phyloP scores from a whole-genome alignment of 2,888 invertebrate species.

The Lasioglossum figueresi region DNA sequence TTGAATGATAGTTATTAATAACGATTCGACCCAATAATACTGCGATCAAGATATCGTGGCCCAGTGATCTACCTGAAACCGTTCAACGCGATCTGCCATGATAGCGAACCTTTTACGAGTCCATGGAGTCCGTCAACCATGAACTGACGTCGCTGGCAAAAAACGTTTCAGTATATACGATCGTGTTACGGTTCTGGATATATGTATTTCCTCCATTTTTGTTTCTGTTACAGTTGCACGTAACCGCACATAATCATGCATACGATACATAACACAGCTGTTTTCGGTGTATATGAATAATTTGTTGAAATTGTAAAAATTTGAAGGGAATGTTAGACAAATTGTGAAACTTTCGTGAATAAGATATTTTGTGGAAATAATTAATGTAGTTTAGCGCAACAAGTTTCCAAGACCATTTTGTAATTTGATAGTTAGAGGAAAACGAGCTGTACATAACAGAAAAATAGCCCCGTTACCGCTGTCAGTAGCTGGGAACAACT shows the following conservation, averaged over 20 bases:
- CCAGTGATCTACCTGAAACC: neutral
- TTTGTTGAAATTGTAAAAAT: neutral
- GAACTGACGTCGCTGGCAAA: conserved; percentile 26
- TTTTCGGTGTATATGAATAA: neutral
- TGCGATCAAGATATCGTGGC: neutral
- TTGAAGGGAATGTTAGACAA: neutral
- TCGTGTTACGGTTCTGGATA: conserved; percentile 23
- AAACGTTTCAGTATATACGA: conserved; percentile 34
- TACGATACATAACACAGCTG: neutral
- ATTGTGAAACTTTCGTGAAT: neutral
- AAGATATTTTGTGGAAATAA: neutral
- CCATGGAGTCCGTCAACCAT: conserved; percentile 30
- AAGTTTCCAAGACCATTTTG: neutral
- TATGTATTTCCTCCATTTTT: neutral
- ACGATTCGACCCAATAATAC: neutral
- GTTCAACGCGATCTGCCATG: conserved; percentile 16
- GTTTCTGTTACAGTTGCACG: neutral
- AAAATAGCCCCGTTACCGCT: conserved; percentile 4
- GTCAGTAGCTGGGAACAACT: neutral
- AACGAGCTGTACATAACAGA: neutral
- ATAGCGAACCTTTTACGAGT: conserved; percentile 28
- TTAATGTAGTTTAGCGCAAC: neutral
- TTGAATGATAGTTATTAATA: neutral
- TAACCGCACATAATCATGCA: neutral
- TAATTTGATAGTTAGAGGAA: neutral